Percentiles rank a stretch among this genome's conserved stretches.
Conservation (phyloP, 2,113 vertebrate species). For the Mormyrus lacerda region DNA sequence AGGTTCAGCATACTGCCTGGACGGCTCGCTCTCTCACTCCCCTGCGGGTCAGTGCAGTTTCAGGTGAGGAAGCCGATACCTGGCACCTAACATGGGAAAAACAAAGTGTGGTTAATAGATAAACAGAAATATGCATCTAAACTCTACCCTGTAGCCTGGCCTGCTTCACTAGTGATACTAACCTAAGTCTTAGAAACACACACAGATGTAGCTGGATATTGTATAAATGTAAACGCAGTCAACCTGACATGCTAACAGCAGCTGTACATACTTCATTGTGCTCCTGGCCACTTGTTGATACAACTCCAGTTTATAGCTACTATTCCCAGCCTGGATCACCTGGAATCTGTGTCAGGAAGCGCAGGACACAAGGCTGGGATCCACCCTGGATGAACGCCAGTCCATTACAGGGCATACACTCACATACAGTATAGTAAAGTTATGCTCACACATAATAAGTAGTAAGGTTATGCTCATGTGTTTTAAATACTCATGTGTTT, state of each 20-base stretch:
- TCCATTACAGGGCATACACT: background rate
- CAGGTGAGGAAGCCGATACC: conserved; percentile 49
- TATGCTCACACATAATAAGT: background rate
- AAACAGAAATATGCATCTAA: background rate
- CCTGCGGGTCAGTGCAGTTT: conserved; percentile 49
- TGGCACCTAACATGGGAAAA: conserved; percentile 45
- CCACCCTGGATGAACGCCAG: background rate
- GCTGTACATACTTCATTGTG: background rate
- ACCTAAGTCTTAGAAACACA: background rate
- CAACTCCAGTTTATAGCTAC: background rate
- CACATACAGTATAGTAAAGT: background rate
- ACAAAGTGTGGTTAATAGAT: conserved; percentile 18
- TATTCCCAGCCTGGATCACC: background rate
- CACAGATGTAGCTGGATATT: background rate
- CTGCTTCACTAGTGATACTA: background rate
- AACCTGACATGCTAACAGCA: background rate
- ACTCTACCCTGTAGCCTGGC: background rate
- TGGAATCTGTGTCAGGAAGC: background rate
- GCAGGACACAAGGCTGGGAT: background rate
- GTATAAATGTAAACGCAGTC: background rate
- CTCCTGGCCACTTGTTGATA: background rate
- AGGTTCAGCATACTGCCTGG: conserved; percentile 39
- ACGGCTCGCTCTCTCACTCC: conserved; percentile 45
- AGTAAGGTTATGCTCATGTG: background rate
- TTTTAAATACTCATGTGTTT: too few relatives aligned